These are phyloP conservation scores for Dastarcus helophoroides DNA, from an alignment of 2,888 invertebrate species.

Conservation along the genomic window DNA sequence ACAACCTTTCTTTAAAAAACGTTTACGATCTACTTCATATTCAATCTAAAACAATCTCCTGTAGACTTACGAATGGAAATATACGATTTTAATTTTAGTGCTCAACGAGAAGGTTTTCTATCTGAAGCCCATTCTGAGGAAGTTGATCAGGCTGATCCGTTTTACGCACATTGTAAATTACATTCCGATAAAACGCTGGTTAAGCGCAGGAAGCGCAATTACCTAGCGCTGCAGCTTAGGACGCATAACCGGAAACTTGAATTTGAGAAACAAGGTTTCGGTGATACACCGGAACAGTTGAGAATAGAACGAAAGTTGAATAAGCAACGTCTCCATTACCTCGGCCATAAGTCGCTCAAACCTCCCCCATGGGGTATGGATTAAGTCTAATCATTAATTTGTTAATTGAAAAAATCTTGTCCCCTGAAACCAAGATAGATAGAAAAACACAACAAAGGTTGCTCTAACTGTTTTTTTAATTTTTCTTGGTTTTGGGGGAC, in stretches of 20 bases:
- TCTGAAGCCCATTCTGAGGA: constrained; percentile 88
- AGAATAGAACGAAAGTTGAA: constrained; percentile 71
- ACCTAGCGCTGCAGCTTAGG: constrained; percentile 74
- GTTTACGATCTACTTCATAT: too few species aligned
- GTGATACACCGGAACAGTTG: constrained; percentile 55
- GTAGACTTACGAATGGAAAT: too few species aligned
- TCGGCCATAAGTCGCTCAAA: constrained; percentile 58
- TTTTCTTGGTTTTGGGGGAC: too few species aligned
- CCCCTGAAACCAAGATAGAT: too few species aligned
- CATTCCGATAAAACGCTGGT: constrained; percentile 88
- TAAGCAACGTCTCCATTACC: constrained; percentile 76
- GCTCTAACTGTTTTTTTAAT: too few species aligned
- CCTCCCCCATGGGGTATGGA: constrained; percentile 73
- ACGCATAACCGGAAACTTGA: constrained; percentile 54
- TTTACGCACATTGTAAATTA: constrained; percentile 91
- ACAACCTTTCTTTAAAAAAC: too few species aligned
- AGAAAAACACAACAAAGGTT: too few species aligned
- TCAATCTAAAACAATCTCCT: too few species aligned
- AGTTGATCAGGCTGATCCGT: constrained; percentile 89
- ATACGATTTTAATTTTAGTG: constrained; percentile 43
- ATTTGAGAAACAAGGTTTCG: constrained; percentile 48
- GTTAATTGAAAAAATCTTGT: too few species aligned
- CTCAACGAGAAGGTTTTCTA: constrained; percentile 83
- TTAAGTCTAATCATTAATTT: too few species aligned
- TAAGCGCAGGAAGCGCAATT: constrained; percentile 69